A percentile compares a stretch with the other conserved stretches of the same genome.
phyloP scores from a whole-genome alignment of 37 sponge, comb jelly and placozoan species.

The Beroe forskalii region DNA sequence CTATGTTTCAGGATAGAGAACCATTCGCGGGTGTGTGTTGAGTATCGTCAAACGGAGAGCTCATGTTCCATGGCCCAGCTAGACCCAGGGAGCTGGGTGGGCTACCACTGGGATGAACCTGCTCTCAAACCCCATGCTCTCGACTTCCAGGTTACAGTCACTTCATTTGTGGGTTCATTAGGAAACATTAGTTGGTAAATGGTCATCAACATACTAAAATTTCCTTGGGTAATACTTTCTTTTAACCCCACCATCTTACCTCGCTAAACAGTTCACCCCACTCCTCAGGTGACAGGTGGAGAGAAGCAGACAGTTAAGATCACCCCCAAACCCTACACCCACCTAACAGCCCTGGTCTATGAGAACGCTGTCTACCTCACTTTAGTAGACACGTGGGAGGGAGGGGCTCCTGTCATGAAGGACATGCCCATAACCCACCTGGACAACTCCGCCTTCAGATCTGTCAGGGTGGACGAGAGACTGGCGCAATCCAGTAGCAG shows the following conservation, averaged over 20 bases:
- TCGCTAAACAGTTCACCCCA: not conserved
- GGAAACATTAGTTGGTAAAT: too few relatives aligned
- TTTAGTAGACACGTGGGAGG: not conserved
- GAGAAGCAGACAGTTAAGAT: not conserved
- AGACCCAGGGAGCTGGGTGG: not conserved
- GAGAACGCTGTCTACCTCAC: constrained; percentile 19
- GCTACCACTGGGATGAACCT: constrained; percentile 42
- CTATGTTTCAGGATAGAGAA: not conserved
- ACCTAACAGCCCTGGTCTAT: constrained; percentile 13
- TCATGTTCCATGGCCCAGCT: not conserved
- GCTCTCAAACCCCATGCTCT: not conserved
- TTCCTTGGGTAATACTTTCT: not conserved
- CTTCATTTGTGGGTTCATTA: not conserved
- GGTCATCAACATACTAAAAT: not conserved
- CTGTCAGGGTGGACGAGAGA: constrained; percentile 19
- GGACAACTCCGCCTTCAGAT: not conserved
- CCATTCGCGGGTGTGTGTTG: not conserved
- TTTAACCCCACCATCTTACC: not conserved
- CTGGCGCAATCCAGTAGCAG: not conserved
- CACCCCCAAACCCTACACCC: constrained; percentile 19
- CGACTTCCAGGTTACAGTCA: not conserved
- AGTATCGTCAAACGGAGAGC: constrained; percentile 34
- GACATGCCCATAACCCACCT: not conserved
- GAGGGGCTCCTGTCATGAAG: not conserved
- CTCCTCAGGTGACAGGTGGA: not conserved